Percentiles rank a stretch among this genome's conserved stretches.
Conservation (phyloP, 2,888 invertebrate genomes). For the Rhogogaster chlorosoma region DNA sequence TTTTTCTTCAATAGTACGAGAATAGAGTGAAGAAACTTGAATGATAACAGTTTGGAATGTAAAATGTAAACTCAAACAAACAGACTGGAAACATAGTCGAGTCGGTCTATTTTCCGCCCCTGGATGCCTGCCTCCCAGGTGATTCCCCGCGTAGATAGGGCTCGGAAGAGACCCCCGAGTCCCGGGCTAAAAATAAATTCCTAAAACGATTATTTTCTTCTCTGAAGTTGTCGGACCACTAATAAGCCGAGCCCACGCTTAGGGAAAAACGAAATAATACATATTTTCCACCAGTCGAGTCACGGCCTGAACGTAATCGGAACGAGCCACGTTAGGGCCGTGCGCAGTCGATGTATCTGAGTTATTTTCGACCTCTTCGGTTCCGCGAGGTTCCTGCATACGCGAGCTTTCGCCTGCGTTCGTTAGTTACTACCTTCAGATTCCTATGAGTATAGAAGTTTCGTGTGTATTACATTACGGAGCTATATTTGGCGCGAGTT, state of each 20-base stretch:
- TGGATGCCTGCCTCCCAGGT: background rate
- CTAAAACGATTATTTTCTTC: slow-evolving; percentile 51
- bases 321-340: slow-evolving; percentile 48
- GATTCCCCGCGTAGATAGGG: slow-evolving; percentile 10
- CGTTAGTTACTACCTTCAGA: slow-evolving; percentile 72
- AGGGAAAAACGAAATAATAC: slow-evolving; percentile 49
- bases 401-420: slow-evolving; percentile 76
- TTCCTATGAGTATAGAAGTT: background rate
- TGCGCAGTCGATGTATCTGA: slow-evolving; percentile 39
- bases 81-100: background rate
- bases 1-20: background rate
- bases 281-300: background rate
- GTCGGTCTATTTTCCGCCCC: slow-evolving; percentile 38
- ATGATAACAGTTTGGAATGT: slow-evolving; percentile 21
- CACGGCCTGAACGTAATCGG: background rate
- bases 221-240: slow-evolving; percentile 19
- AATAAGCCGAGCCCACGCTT: slow-evolving; percentile 38
- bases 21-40: slow-evolving; percentile 4
- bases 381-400: slow-evolving; percentile 52
- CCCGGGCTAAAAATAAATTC: slow-evolving; percentile 41
- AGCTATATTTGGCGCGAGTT: slow-evolving; percentile 80
- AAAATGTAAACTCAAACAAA: slow-evolving; percentile 27
- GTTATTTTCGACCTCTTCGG: slow-evolving; percentile 44
- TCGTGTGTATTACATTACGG: slow-evolving; percentile 80
- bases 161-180: background rate